Evolutionary conservation across 2,797 vertebrate species (phyloP).

Genomic region (Natrix natrix): DNA sequence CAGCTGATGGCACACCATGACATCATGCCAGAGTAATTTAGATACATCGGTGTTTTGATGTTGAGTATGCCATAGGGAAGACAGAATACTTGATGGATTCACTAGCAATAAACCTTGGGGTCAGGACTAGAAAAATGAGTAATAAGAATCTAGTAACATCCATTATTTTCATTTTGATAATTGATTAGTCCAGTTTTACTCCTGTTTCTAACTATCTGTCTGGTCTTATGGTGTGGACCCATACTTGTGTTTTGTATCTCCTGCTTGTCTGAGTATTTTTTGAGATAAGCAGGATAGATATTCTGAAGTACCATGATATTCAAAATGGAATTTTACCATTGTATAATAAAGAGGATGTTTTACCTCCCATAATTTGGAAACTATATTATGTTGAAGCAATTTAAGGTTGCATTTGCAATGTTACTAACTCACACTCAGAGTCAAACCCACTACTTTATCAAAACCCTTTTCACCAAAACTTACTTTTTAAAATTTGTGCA

Average conservation of each 20-base stretch:
- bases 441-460: not conserved
- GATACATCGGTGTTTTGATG: not conserved
- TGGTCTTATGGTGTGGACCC: not conserved
- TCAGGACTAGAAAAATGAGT: not conserved
- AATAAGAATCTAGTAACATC: not conserved
- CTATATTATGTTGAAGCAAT: not conserved
- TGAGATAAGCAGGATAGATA: not conserved
- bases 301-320: not conserved
- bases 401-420: not conserved
- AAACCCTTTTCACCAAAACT: not conserved
- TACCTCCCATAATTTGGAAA: not conserved
- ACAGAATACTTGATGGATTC: not conserved
- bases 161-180: not conserved
- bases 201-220: not conserved
- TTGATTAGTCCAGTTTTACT: not conserved
- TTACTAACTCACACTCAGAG: not conserved
- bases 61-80: not conserved
- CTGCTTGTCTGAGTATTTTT: not conserved
- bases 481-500: not conserved
- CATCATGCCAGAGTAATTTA: not conserved
- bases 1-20: not conserved
- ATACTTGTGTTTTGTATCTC: not conserved
- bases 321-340: not conserved
- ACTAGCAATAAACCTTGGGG: not conserved
- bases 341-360: not conserved